Evolutionary conservation across 2,888 invertebrate genomes (phyloP).

Genomic region (Selenia dentaria): DNA sequence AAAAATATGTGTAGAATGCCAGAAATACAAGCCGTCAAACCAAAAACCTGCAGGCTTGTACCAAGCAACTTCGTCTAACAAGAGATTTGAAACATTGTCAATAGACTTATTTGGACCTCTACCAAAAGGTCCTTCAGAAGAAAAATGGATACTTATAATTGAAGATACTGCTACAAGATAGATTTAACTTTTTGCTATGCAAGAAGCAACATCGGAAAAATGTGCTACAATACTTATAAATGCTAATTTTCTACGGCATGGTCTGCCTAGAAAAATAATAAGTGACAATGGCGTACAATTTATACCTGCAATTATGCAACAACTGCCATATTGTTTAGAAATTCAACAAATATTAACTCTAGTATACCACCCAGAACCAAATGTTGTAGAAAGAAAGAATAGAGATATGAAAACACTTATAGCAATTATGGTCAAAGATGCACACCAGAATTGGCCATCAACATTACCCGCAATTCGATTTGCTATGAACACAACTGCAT

Average conservation of each 20-base stretch:
- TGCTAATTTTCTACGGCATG: constrained; percentile 50
- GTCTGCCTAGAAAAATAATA: constrained; percentile 43
- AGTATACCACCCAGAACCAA: constrained; percentile 9
- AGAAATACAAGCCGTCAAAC: constrained; percentile 43
- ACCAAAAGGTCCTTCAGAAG: constrained; percentile 6
- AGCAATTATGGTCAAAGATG: neutral
- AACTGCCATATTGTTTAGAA: constrained; percentile 33
- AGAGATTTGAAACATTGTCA: constrained; percentile 40
- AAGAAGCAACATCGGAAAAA: constrained; percentile 32
- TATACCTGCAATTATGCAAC: constrained; percentile 47
- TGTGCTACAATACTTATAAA: constrained; percentile 45
- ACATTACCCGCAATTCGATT: neutral
- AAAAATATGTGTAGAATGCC: constrained; percentile 40
- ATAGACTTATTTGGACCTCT: constrained; percentile 45
- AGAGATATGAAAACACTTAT: neutral
- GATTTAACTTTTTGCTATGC: constrained; percentile 38
- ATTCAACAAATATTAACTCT: constrained; percentile 42
- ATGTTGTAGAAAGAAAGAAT: neutral
- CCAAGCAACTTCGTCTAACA: constrained; percentile 7
- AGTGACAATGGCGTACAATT: constrained; percentile 54
- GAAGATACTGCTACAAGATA: constrained; percentile 37
- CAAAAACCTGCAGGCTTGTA: constrained; percentile 15
- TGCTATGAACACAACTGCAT: neutral
- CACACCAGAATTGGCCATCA: neutral
- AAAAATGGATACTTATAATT: constrained; percentile 33